Percentiles rank a stretch among this genome's conserved stretches.
Conservation (phyloP, 2,797 vertebrate species). For the Moxostoma hubbsi region DNA sequence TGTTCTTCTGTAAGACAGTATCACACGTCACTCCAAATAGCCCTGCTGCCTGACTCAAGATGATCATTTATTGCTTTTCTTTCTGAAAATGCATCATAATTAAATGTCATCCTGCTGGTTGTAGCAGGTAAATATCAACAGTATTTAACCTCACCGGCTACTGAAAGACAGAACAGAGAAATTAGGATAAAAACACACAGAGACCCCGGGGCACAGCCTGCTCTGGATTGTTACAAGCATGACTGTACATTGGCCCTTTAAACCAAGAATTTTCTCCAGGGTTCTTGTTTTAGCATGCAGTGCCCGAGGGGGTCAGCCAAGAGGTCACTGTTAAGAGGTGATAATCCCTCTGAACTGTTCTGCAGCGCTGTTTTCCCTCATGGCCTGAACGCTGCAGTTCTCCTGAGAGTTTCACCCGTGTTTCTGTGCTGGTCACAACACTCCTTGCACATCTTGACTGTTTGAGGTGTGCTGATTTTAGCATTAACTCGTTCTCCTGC, state of each 20-base stretch:
- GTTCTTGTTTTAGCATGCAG: constrained; percentile 76
- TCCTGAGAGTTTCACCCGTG: constrained; percentile 40
- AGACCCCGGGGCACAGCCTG: constrained; percentile 30
- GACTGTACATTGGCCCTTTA: constrained; percentile 69
- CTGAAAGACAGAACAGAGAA: not conserved
- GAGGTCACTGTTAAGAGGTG: constrained; percentile 81
- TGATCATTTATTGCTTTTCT: too few relatives aligned
- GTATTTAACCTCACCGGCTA: not conserved
- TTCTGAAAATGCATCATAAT: not conserved
- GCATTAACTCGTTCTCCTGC: constrained; percentile 79
- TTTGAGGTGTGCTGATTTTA: constrained; percentile 82
- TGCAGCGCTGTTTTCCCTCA: constrained; percentile 75
- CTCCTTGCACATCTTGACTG: constrained; percentile 68
- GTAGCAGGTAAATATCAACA: not conserved
- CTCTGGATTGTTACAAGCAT: constrained; percentile 71
- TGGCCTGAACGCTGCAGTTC: constrained; percentile 59
- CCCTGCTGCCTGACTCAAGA: too few relatives aligned
- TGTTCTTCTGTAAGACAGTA: too few relatives aligned
- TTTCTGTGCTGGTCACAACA: constrained; percentile 57
- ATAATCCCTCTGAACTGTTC: constrained; percentile 79
- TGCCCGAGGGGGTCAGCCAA: constrained; percentile 79
- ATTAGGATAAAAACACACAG: not conserved
- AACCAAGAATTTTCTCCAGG: constrained; percentile 71
- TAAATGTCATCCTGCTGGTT: not conserved
- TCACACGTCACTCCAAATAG: too few relatives aligned